A percentile compares a stretch with the other conserved stretches of the same genome.
Evolutionary conservation across 2,797 vertebrate species (phyloP).

Genomic region (Karalla daura): DNA sequence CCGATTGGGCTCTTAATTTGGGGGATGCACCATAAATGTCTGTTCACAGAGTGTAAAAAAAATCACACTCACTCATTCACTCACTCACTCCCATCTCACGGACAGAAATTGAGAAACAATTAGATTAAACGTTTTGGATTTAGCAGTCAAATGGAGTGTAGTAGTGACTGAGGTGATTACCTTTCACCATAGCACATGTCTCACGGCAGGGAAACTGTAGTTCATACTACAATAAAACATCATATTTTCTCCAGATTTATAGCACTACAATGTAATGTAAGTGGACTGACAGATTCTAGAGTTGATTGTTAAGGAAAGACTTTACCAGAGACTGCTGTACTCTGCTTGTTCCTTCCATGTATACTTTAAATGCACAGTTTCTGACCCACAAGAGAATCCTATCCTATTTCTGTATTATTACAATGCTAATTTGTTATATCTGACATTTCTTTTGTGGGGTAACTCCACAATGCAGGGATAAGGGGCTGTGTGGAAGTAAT

Average conservation of each 20-base stretch:
- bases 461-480: background rate
- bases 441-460: background rate
- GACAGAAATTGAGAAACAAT: constrained; percentile 50
- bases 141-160: constrained; percentile 27
- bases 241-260: too few relatives aligned
- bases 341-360: background rate
- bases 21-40: constrained; percentile 62
- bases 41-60: constrained; percentile 32
- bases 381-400: background rate
- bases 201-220: background rate
- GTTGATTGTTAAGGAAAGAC: too few relatives aligned
- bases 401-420: background rate
- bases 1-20: constrained; percentile 61
- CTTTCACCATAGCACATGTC: constrained; percentile 16
- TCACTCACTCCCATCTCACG: too few relatives aligned
- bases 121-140: constrained; percentile 36
- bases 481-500: constrained; percentile 6
- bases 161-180: constrained; percentile 4
- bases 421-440: background rate
- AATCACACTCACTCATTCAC: too few relatives aligned
- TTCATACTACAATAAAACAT: background rate
- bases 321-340: too few relatives aligned
- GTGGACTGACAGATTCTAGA: too few relatives aligned
- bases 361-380: background rate
- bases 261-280: too few relatives aligned